Conservation (phyloP, 2,797 vertebrate species). For the Notoglanidium macrostoma region DNA sequence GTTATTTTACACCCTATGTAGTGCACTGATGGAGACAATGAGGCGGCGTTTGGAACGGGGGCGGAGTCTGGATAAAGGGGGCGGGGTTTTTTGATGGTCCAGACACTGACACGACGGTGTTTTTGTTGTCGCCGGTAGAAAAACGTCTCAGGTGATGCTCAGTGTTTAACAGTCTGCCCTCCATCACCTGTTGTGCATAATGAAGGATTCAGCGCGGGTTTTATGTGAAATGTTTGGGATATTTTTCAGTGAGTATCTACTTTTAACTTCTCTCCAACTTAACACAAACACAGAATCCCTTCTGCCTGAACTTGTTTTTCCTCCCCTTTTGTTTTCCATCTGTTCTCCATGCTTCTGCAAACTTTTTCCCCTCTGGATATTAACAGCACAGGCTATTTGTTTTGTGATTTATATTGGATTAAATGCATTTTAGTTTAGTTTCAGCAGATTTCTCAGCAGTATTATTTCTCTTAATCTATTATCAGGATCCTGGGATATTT, state of each 20-base stretch:
- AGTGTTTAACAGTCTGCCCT: background rate
- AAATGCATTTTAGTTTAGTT: background rate
- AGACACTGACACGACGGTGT: slow-evolving; percentile 41
- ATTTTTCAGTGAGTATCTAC: slow-evolving; percentile 69
- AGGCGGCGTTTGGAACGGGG: background rate
- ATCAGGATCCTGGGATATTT: background rate
- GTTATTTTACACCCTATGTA: background rate
- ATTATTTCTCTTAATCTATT: background rate
- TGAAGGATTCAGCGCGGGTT: background rate
- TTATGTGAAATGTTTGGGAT: slow-evolving; percentile 59
- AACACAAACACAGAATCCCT: background rate
- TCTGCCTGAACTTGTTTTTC: background rate
- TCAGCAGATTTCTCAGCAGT: background rate
- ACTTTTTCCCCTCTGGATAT: background rate
- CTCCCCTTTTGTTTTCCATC: background rate
- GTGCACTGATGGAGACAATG: background rate
- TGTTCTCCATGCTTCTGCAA: background rate
- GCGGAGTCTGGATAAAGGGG: background rate
- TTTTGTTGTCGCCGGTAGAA: slow-evolving; percentile 57
- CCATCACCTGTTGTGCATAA: slow-evolving; percentile 7
- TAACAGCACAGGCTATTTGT: background rate
- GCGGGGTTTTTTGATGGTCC: slow-evolving; percentile 50
- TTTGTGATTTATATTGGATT: background rate
- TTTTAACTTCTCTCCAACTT: background rate
- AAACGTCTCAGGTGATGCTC: slow-evolving; percentile 48